Base-by-base conservation (phyloP, 2,888 invertebrate species). In the Watsonalla binaria region DNA sequence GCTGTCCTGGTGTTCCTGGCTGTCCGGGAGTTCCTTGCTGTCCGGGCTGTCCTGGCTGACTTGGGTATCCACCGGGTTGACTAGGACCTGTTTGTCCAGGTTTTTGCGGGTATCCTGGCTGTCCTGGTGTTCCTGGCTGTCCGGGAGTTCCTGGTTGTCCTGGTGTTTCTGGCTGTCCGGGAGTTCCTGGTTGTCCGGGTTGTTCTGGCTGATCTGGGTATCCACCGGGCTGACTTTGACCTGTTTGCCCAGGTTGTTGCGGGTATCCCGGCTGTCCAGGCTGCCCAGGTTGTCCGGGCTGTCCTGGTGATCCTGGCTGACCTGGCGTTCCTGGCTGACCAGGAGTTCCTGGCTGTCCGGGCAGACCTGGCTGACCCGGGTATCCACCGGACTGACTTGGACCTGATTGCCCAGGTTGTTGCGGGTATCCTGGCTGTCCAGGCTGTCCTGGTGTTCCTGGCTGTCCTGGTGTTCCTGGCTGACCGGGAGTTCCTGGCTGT, bases 1-100 rank as follows among this genome's bases (percentile, higher is more conserved):
- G 62, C 6, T 55, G 33, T 0, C 82, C 84, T 51, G 53, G 51
- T 6, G 14, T 13, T 0, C 82, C 84, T 13, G 92, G 92, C n/a
- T 73, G 82, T 50, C 86, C 90, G 0, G 93, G 93, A 48, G 46
- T 11, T 6, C 65, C 72, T 2, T 61, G 62, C 5, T 55, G 15
- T 0, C 82, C 84, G 34, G 92, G 92, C 11, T 74, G 81, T 47
- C 87, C 91, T 0, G 93, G 93, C 42, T 0, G 73, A 70, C 35
- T 35, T 35, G 35, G 35, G 35, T 35, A 35, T 0, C 65, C 54
- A 68, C 57, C 76, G 68, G 14, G 89, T 6, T 50, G 55, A 0
- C 62, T 64, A 0, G 63, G 62, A 13, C 65, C 57, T 4, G 68
- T n/a, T n/a, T 61, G 90, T 5, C 63, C 75, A 1, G 67, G 67